Evolutionary conservation across 2,888 invertebrate species (phyloP).

Genomic region (Eurois occulta): DNA sequence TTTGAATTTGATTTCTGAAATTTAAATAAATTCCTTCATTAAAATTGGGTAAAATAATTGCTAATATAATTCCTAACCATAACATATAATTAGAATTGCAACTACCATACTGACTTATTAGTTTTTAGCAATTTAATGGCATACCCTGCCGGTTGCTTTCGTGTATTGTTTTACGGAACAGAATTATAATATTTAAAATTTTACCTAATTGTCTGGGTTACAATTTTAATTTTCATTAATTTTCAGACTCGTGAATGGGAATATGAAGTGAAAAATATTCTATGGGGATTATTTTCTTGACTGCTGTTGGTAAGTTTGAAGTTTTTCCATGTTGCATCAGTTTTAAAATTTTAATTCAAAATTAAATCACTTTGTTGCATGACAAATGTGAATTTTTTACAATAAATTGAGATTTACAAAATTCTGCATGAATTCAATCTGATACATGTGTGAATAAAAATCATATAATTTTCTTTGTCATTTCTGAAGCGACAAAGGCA

Average conservation of each 20-base stretch:
- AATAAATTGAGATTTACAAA: neutral
- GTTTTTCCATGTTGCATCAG: slow-evolving; percentile 59
- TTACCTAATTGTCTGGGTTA: neutral
- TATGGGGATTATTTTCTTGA: slow-evolving; percentile 75
- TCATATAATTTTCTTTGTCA: slow-evolving; percentile 47
- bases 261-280: slow-evolving; percentile 72
- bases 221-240: slow-evolving; percentile 8
- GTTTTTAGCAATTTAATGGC: slow-evolving; percentile 45
- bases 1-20: slow-evolving; percentile 69
- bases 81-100: slow-evolving; percentile 24
- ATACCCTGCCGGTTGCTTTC: slow-evolving; percentile 70
- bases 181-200: slow-evolving; percentile 24
- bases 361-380: neutral
- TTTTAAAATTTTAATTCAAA: slow-evolving; percentile 25
- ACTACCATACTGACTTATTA: slow-evolving; percentile 13
- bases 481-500: slow-evolving; percentile 49
- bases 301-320: slow-evolving; percentile 77
- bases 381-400: neutral
- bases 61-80: slow-evolving; percentile 14
- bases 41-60: slow-evolving; percentile 31
- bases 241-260: slow-evolving; percentile 61
- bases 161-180: slow-evolving; percentile 58
- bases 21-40: slow-evolving; percentile 39
- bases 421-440: neutral
- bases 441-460: neutral